Evolutionary conservation across 1,140 invertebrate species (phyloP).

Genomic region (Eriosoma lanigerum): DNA sequence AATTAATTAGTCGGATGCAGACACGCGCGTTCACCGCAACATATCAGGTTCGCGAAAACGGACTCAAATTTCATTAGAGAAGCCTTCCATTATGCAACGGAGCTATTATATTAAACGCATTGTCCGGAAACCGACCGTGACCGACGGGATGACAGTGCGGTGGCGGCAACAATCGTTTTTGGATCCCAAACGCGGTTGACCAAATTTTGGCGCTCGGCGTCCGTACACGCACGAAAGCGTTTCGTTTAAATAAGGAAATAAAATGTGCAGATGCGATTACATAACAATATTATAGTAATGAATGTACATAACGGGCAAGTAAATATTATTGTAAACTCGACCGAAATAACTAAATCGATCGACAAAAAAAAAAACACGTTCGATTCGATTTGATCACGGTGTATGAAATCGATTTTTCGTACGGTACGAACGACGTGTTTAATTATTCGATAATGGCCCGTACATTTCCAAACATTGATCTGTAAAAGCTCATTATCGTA

Average conservation of each 20-base stretch:
- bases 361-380: no score
- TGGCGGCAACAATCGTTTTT: background rate
- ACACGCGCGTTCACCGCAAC: background rate
- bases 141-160: background rate
- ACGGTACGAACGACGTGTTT: no score
- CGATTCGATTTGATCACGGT: no score
- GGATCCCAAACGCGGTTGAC: background rate
- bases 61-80: conserved; percentile 20
- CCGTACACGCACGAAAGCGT: background rate
- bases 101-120: background rate
- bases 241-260: conserved; percentile 4
- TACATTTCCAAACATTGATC: background rate
- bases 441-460: background rate
- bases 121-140: background rate
- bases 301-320: no score
- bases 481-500: background rate
- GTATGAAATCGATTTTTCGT: no score
- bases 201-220: background rate
- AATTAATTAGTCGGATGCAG: background rate
- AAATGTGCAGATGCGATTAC: background rate
- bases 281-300: background rate
- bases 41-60: background rate
- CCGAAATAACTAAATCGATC: no score
- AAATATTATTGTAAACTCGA: no score
- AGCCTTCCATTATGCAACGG: no score